Base-by-base conservation (phyloP, 2,113 vertebrate genomes). In the Dicerorhinus sumatrensis region DNA sequence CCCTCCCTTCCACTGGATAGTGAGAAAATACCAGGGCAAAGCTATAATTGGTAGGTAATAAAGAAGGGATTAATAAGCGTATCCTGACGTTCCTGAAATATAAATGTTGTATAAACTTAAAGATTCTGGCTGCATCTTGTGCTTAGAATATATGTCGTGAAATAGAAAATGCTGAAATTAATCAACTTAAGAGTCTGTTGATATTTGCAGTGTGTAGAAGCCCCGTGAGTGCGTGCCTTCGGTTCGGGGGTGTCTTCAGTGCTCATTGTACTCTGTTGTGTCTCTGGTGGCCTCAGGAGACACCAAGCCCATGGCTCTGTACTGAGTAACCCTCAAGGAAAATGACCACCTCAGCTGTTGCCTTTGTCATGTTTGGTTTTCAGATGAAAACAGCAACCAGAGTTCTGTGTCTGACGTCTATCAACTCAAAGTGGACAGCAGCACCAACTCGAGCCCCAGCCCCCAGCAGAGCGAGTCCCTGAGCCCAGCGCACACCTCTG, bases 381-480 rank as follows among this genome's bases (percentile, higher is more conserved):
- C 98, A 99, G 99, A 99, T 99, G 99, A 99, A 98, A 99, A 99
- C 98, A 99, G 99, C 99, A 99, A 99, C 98, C 99, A 99, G 99
- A 99, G 99, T 97, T 99, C 99, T 42, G 97, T 99, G 97, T 99
- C 99, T 0, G 99, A 99, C 0, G 99, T 99, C 69, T 99, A 99
- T 97, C 99, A 99, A 92, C 98, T 99, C 83, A 99, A 99, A 98
- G 99, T 99, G 98, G 99, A 99, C 97, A 99, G 99, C 99, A 99
- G 99, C 98, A 99, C 99, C 94, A 99, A 99, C 96, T 99, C 99
- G 6, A 99, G 99, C 97, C 99, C 99, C 88, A 99, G 99, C 96
- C 99, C 99, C 7, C 99, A 99, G 98, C 99, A 99, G 98, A 99
- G 99, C 0, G 99, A 99, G 98, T 99, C 99, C 11, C 98, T 99